These are phyloP conservation scores for Subacronicta megacephala DNA, from an alignment of 2,888 invertebrate species.

Conservation along the genomic window DNA sequence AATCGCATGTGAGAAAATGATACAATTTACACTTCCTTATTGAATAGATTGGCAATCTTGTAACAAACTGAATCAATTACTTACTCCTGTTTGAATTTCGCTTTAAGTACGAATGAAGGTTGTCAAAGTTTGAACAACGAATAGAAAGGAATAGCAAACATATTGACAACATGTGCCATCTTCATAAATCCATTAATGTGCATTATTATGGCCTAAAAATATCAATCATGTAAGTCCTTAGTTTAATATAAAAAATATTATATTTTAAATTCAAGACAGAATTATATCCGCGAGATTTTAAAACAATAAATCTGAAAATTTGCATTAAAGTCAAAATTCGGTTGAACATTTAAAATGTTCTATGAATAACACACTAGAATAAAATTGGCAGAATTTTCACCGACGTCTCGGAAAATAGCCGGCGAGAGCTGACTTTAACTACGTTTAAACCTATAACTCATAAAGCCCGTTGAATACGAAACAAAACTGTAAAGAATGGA, in stretches of 20 bases:
- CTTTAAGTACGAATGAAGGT: neutral
- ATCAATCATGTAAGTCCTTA: slow-evolving; percentile 1
- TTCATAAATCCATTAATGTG: too few species aligned
- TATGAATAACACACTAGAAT: slow-evolving; percentile 42
- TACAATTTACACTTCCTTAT: slow-evolving; percentile 58
- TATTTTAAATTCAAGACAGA: slow-evolving; percentile 3
- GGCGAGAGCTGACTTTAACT: slow-evolving; percentile 51
- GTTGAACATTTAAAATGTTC: slow-evolving; percentile 46
- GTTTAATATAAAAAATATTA: slow-evolving; percentile 13
- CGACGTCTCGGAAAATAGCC: slow-evolving; percentile 47
- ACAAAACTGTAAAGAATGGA: slow-evolving; percentile 39
- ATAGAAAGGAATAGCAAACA: too few species aligned
- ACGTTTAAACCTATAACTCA: slow-evolving; percentile 48
- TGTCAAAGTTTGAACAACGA: neutral
- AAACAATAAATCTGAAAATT: slow-evolving; percentile 40
- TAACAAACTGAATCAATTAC: slow-evolving; percentile 30
- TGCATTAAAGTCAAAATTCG: slow-evolving; percentile 48
- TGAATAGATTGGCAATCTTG: slow-evolving; percentile 45
- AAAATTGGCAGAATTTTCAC: slow-evolving; percentile 51
- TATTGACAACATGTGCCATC: too few species aligned
- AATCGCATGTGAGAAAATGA: slow-evolving; percentile 60
- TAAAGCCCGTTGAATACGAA: slow-evolving; percentile 50
- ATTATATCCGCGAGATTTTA: slow-evolving; percentile 26
- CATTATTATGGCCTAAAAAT: too few species aligned
- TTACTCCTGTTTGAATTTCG: slow-evolving; percentile 7